phyloP scores from a whole-genome alignment of 1,140 invertebrate genomes.

The Oryctes rhinoceros region DNA sequence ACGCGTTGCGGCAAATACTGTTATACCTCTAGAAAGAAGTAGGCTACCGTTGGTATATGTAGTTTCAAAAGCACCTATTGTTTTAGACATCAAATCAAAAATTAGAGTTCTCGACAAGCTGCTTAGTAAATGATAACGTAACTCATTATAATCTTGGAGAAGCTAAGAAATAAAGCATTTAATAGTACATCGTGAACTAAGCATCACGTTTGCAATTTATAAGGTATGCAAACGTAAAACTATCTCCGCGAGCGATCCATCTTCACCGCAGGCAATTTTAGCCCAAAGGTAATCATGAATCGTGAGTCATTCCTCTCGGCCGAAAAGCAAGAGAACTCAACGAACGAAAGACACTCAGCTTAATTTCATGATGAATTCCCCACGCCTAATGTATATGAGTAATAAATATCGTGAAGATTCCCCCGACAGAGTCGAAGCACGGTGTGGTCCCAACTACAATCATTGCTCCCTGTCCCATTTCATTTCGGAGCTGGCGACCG shows the following conservation, averaged over 20 bases:
- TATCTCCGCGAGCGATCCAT: neutral
- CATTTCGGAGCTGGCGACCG: conserved; percentile 50
- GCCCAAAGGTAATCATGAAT: conserved; percentile 34
- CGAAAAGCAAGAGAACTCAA: neutral
- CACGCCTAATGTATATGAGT: conserved; percentile 47
- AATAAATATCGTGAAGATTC: conserved; percentile 51
- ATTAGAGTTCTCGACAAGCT: too few relatives aligned
- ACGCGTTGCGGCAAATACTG: too few relatives aligned
- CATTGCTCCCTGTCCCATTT: conserved; percentile 45
- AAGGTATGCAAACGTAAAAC: neutral
- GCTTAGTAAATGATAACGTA: too few relatives aligned
- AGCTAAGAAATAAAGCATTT: too few relatives aligned
- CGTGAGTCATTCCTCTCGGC: conserved; percentile 27
- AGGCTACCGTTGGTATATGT: too few relatives aligned
- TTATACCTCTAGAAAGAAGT: too few relatives aligned
- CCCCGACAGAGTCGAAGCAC: conserved; percentile 32
- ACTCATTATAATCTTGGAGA: too few relatives aligned
- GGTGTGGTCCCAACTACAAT: conserved; percentile 42
- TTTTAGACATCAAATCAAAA: too few relatives aligned
- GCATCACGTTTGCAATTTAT: too few relatives aligned
- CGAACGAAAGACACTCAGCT: conserved; percentile 29
- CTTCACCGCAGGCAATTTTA: neutral
- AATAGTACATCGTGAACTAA: too few relatives aligned
- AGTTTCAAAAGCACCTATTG: too few relatives aligned
- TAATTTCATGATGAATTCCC: conserved; percentile 41